Percentiles rank a stretch among this genome's conserved stretches.
These are phyloP conservation scores for Corydoras maculifer DNA, from an alignment of 2,113 vertebrate genomes.

Conservation along the genomic window DNA sequence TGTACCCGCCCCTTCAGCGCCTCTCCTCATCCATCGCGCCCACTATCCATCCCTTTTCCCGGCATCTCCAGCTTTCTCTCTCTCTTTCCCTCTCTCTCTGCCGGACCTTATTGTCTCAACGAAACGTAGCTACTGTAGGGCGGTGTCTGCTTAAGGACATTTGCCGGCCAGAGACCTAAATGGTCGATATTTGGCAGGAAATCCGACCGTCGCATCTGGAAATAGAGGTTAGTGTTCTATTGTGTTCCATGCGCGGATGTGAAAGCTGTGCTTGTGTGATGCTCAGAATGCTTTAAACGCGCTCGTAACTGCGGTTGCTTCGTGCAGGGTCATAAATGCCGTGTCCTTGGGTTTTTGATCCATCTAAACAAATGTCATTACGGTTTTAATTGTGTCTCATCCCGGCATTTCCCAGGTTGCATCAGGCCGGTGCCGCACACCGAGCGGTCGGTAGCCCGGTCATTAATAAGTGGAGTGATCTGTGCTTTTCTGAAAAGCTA, in stretches of 20 bases:
- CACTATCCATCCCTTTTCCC: constrained; percentile 48
- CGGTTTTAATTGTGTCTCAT: too few species aligned
- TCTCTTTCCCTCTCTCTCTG: constrained; percentile 38
- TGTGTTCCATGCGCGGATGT: constrained; percentile 15
- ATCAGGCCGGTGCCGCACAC: too few species aligned
- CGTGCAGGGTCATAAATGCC: too few species aligned
- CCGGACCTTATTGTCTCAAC: constrained; percentile 46
- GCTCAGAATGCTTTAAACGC: background rate
- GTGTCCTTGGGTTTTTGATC: background rate
- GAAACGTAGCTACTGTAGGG: constrained; percentile 45
- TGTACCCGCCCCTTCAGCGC: constrained; percentile 57
- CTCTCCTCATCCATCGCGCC: constrained; percentile 41
- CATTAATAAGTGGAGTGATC: too few species aligned
- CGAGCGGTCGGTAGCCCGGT: too few species aligned
- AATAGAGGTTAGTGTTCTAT: constrained; percentile 52
- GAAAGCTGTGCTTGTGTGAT: constrained; percentile 45
- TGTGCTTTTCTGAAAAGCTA: too few species aligned
- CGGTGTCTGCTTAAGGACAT: constrained; percentile 48
- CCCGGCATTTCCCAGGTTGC: too few species aligned
- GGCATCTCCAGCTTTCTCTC: constrained; percentile 28
- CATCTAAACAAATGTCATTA: too few species aligned
- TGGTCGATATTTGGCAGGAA: constrained; percentile 53
- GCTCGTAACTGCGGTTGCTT: too few species aligned
- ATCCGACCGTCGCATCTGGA: constrained; percentile 56
- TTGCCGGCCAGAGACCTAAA: constrained; percentile 47